phyloP scores from a whole-genome alignment of 2,113 vertebrate species.

The Limanda limanda region DNA sequence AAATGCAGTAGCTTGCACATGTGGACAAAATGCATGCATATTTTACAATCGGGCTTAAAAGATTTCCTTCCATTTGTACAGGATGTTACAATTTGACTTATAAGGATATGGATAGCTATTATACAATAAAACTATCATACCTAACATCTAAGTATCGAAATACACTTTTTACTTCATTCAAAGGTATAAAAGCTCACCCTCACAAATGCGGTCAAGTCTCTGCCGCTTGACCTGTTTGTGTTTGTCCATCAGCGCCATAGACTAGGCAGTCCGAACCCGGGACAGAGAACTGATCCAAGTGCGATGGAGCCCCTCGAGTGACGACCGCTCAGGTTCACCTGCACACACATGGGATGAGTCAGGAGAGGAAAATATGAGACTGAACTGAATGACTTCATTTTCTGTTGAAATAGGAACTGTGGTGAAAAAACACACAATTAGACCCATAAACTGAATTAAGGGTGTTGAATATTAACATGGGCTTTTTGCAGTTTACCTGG shows the following conservation, averaged over 20 bases:
- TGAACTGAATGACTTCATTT: not conserved
- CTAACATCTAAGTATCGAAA: not conserved
- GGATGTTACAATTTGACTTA: not conserved
- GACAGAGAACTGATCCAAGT: constrained; percentile 69
- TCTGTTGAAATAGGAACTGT: not conserved
- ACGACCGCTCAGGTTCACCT: constrained; percentile 57
- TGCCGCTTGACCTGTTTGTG: constrained; percentile 92
- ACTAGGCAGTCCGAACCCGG: constrained; percentile 76
- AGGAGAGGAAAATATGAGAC: not conserved
- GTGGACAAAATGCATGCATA: too few relatives aligned
- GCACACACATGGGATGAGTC: constrained; percentile 12
- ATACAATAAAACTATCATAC: not conserved
- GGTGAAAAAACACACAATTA: not conserved
- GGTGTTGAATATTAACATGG: too few relatives aligned
- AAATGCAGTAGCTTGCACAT: not conserved
- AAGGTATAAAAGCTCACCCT: constrained; percentile 76
- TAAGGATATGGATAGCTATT: too few relatives aligned
- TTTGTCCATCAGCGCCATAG: constrained; percentile 90
- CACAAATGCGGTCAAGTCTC: constrained; percentile 89
- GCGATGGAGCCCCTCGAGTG: constrained; percentile 37
- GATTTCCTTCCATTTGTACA: not conserved
- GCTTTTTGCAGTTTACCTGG: too few relatives aligned
- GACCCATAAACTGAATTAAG: too few relatives aligned
- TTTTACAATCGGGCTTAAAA: too few relatives aligned
- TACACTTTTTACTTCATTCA: not conserved